phyloP scores from a whole-genome alignment of 2,797 vertebrate genomes.

The Sitta carolinensis region DNA sequence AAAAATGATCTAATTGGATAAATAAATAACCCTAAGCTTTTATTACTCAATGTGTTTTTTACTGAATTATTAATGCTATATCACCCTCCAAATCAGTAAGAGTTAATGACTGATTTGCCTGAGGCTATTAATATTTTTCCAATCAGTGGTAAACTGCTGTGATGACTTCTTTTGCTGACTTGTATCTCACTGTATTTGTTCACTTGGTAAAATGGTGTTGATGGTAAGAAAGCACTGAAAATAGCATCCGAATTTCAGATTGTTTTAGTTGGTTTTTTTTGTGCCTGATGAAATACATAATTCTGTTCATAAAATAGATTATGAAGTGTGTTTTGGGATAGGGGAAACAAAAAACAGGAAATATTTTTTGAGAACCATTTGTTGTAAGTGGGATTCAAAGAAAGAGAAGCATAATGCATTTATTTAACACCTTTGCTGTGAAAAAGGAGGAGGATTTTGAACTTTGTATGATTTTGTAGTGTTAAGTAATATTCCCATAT shows the following conservation, averaged over 20 bases:
- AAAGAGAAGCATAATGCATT: not conserved
- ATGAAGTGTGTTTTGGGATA: not conserved
- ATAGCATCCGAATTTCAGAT: not conserved
- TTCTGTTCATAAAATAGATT: not conserved
- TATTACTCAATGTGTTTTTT: conserved; percentile 49
- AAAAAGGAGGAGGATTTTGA: not conserved
- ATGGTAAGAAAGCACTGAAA: not conserved
- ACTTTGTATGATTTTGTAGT: not conserved
- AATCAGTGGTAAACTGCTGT: conserved; percentile 36
- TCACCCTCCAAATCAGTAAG: conserved; percentile 39
- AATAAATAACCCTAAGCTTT: conserved; percentile 71
- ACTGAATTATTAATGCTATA: conserved; percentile 66
- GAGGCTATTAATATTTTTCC: conserved; percentile 56
- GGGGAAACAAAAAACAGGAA: not conserved
- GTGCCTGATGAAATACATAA: not conserved
- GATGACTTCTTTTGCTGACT: conserved; percentile 32
- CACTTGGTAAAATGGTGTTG: not conserved
- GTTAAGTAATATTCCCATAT: not conserved
- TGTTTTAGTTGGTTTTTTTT: not conserved
- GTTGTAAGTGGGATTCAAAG: not conserved
- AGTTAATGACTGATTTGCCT: conserved; percentile 65
- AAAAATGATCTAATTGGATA: conserved; percentile 67
- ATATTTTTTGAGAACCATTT: not conserved
- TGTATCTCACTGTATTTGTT: conserved; percentile 14
- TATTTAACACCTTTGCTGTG: not conserved